Evolutionary conservation across 2,797 vertebrate species (phyloP).

Genomic region (Sebastes reedi): DNA sequence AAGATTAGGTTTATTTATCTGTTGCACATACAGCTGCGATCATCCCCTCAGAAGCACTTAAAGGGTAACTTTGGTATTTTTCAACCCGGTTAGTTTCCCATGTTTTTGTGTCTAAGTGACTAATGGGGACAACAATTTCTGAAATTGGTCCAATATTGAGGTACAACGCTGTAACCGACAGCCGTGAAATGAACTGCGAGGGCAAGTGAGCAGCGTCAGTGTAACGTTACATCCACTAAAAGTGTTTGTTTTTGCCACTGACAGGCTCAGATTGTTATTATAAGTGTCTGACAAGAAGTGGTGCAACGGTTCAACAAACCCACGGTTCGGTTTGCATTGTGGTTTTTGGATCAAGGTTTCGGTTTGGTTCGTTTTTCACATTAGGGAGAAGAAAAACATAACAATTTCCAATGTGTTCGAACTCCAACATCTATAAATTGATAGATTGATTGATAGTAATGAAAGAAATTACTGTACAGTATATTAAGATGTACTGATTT

Average conservation of each 20-base stretch:
- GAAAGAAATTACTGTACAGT: too few relatives aligned
- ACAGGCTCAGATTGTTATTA: neutral
- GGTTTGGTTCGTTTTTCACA: too few relatives aligned
- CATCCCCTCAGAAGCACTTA: constrained; percentile 16
- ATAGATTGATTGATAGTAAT: too few relatives aligned
- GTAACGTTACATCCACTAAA: neutral
- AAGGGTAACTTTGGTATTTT: neutral
- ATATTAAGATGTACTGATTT: too few relatives aligned
- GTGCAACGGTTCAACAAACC: too few relatives aligned
- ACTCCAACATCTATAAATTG: too few relatives aligned
- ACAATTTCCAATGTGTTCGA: too few relatives aligned
- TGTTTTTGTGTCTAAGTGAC: neutral
- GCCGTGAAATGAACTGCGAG: neutral
- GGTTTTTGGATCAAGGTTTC: too few relatives aligned
- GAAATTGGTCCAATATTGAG: neutral
- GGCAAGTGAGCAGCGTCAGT: neutral
- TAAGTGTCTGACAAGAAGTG: neutral
- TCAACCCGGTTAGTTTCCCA: neutral
- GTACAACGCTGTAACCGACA: neutral
- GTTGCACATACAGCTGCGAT: constrained; percentile 24
- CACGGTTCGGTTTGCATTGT: too few relatives aligned
- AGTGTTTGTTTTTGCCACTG: neutral
- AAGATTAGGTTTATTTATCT: constrained; percentile 9
- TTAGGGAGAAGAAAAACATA: too few relatives aligned
- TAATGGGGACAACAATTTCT: neutral